These are phyloP conservation scores for Cyprinodon diabolis DNA, from an alignment of 2,797 vertebrate species.

Conservation along the genomic window DNA sequence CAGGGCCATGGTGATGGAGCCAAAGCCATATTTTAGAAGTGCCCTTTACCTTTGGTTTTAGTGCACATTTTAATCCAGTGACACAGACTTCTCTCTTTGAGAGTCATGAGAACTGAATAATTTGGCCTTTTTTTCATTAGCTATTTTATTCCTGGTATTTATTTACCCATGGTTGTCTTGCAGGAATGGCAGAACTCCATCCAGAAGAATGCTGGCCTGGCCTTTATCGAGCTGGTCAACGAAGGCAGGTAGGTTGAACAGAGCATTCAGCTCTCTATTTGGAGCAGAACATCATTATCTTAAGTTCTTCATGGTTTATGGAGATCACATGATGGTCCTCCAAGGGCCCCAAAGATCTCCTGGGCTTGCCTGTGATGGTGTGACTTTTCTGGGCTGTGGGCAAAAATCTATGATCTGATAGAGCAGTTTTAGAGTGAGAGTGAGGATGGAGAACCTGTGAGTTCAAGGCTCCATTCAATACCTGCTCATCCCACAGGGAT, in stretches of 20 bases:
- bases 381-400: slow-evolving; percentile 48
- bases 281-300: slow-evolving; percentile 48
- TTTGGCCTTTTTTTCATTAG: neutral
- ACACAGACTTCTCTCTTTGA: neutral
- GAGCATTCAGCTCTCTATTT: neutral
- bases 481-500: slow-evolving; percentile 64
- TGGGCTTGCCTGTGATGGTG: slow-evolving; percentile 31
- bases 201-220: slow-evolving; percentile 94
- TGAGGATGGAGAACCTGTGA: slow-evolving; percentile 51
- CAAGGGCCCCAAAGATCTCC: slow-evolving; percentile 24
- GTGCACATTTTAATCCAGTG: neutral
- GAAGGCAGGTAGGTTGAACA: slow-evolving; percentile 87
- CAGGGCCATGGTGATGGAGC: neutral
- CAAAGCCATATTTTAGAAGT: neutral
- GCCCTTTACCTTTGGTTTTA: neutral
- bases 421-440: slow-evolving; percentile 37
- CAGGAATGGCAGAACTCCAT: slow-evolving; percentile 98
- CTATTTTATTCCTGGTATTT: neutral
- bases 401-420: slow-evolving; percentile 66
- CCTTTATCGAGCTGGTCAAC: slow-evolving; percentile 94
- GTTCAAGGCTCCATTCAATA: slow-evolving; percentile 77
- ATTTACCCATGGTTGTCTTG: slow-evolving; percentile 33
- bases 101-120: neutral
- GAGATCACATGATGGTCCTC: slow-evolving; percentile 32
- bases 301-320: slow-evolving; percentile 33